Evolutionary conservation across 2,888 invertebrate genomes (phyloP), one percentile per base, ranked within the genome.

Genomic region (Megamerina dolium): DNA sequence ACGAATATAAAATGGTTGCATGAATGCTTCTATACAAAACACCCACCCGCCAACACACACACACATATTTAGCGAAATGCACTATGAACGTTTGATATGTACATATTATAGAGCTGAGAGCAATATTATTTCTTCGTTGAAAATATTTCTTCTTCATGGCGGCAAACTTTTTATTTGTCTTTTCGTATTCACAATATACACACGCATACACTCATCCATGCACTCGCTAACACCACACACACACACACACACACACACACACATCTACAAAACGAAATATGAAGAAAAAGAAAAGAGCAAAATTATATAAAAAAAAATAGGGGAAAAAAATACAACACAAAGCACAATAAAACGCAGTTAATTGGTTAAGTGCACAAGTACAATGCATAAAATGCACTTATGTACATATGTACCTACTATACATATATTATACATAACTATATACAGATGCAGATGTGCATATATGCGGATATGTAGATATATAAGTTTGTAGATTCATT

Each of bases 321-420:
- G n/a, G n/a, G n/a, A n/a, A n/a, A n/a, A n/a, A n/a, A n/a, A n/a
- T n/a, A n/a, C n/a, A n/a, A n/a, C n/a, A n/a, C n/a, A n/a, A n/a
- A n/a, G n/a, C n/a, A n/a, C n/a, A n/a, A n/a, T n/a, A 10, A 19
- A 35, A 36, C 35, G 35, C 41, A 30, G 41, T 41, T 41, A 41
- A 36, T 41, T 41, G 41, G 35, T 35, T 36, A 36, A 36, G 36
- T 30, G 41, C 41, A 35, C 35, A 41, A 20, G 31, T 21, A 38
- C 38, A 38, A 38, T 38, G 30, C 38, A 9, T 10, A 36, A 36
- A 12, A 34, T 34, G 18, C 14, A 34, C 13, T 13, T 13, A 16
- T 14, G 9, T n/a, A n/a, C 31, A 4, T 16, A 31, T 9, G 31
- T 14, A 31, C 13, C 30, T 10, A n/a, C 13, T 6, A 23, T 10